Conservation (phyloP, 2,113 vertebrate species). For the Galbula dea region DNA sequence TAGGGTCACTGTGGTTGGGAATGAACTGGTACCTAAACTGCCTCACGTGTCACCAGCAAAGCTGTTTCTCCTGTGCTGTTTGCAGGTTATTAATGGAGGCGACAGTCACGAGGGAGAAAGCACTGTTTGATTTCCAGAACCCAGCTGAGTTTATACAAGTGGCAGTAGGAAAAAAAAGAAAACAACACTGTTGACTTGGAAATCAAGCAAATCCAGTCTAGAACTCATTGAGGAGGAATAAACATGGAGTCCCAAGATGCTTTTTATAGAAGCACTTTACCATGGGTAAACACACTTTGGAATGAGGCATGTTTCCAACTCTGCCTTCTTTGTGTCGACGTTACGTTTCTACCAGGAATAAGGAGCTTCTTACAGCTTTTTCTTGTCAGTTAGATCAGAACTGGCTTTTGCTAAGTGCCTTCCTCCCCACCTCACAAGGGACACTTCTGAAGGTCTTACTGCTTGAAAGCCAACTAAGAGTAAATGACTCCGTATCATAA, state of each 20-base stretch:
- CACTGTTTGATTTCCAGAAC: conserved; percentile 13
- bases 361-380: not conserved
- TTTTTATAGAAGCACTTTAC: conserved; percentile 52
- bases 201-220: not conserved
- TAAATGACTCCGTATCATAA: not conserved
- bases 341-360: not conserved
- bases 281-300: conserved; percentile 17
- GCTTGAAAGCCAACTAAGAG: conserved; percentile 14
- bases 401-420: not conserved
- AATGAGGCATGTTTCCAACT: conserved; percentile 31
- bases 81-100: not conserved
- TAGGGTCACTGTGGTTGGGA: not conserved
- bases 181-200: not conserved
- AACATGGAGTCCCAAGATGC: conserved; percentile 23
- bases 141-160: not conserved
- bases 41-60: not conserved
- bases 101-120: not conserved
- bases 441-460: conserved; percentile 17
- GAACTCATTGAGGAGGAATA: conserved; percentile 27
- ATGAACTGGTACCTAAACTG: not conserved
- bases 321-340: not conserved
- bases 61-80: not conserved
- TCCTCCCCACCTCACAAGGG: not conserved
- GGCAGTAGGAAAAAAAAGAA: not conserved
- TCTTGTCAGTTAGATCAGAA: not conserved